Evolutionary conservation across 2,888 invertebrate genomes (phyloP), one percentile per base, ranked within the genome.

Genomic region (Ischnus inquisitorius): DNA sequence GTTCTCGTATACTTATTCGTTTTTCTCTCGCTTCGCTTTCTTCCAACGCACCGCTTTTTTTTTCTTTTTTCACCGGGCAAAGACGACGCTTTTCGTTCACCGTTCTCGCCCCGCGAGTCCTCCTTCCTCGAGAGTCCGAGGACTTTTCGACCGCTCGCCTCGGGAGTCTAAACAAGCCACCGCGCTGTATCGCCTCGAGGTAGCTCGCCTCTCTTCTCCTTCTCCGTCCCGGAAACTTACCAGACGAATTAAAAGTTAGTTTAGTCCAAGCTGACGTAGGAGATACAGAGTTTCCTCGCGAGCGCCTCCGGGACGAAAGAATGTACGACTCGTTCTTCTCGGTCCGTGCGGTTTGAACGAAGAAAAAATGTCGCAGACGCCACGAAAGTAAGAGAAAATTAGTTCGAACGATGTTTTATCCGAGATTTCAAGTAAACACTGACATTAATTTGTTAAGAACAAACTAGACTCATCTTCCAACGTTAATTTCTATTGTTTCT

Each of bases 171-270:
- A 92, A 90, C 89, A 88, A 89, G 87, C 88, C 80, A 78, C 81
- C 71, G 64, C 85, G 88, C 84, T 87, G 82, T 75, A 75, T 84
- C 71, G 69, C 71, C 74, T 34, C 65, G 83, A 88, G 83, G 85
- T 87, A 84, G 84, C 83, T 84, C 80, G 0, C 34, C 34, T 34
- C 34, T 5, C 34, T 34, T 3, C 34, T 34, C 34, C 34, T 8
- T 8, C 6, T 34, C 34, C 34, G 34, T 57, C 68, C 82, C 80
- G 76, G 84, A 91, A 91, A 91, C 90, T 91, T 90, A 88, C 85
- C 88, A 87, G 88, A 88, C 90, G 89, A 91, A 91, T 92, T 91
- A 90, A 91, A 90, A 91, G 89, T 91, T 89, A 84, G 82, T 86
- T 62, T 41, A 77, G 28, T 16, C 28, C 41, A 41, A 43, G 57